Evolutionary conservation across 2,888 invertebrate species (phyloP).

Genomic region (Synergus gifuensis): DNA sequence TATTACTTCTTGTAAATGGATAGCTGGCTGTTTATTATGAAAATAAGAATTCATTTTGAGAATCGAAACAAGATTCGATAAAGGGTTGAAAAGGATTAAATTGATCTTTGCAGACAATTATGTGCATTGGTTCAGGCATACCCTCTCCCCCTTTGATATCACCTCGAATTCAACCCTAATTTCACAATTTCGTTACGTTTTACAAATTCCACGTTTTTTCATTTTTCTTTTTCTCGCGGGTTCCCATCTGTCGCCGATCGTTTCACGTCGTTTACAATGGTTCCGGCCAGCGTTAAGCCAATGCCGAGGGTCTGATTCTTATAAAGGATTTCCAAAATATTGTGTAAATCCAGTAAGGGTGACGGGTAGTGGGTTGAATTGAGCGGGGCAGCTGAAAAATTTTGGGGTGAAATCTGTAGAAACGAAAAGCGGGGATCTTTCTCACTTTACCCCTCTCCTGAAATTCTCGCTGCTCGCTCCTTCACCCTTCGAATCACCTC

Average conservation of each 20-base stretch:
- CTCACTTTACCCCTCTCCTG: constrained; percentile 35
- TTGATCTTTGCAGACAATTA: constrained; percentile 10
- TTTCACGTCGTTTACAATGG: constrained; percentile 61
- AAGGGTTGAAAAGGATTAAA: constrained; percentile 37
- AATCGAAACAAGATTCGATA: constrained; percentile 12
- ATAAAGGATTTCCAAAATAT: constrained; percentile 78
- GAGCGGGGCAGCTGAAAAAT: constrained; percentile 72
- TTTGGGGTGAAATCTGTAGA: constrained; percentile 73
- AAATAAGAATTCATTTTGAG: constrained; percentile 24
- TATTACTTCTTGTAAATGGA: neutral
- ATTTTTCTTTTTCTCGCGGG: constrained; percentile 50
- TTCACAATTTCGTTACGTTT: constrained; percentile 69
- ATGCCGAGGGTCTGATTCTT: constrained; percentile 61
- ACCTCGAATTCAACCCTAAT: constrained; percentile 70
- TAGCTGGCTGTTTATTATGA: neutral
- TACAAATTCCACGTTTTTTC: constrained; percentile 63
- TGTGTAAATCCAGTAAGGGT: constrained; percentile 75
- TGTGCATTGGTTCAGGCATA: neutral
- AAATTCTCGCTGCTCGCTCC: constrained; percentile 7
- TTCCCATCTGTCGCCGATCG: constrained; percentile 68
- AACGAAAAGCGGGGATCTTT: constrained; percentile 57
- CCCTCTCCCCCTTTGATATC: constrained; percentile 28
- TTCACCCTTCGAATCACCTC: constrained; percentile 56
- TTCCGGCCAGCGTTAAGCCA: constrained; percentile 51
- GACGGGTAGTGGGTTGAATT: constrained; percentile 47